phyloP scores from a whole-genome alignment of 2,113 vertebrate genomes.

The Ptilonorhynchus violaceus region DNA sequence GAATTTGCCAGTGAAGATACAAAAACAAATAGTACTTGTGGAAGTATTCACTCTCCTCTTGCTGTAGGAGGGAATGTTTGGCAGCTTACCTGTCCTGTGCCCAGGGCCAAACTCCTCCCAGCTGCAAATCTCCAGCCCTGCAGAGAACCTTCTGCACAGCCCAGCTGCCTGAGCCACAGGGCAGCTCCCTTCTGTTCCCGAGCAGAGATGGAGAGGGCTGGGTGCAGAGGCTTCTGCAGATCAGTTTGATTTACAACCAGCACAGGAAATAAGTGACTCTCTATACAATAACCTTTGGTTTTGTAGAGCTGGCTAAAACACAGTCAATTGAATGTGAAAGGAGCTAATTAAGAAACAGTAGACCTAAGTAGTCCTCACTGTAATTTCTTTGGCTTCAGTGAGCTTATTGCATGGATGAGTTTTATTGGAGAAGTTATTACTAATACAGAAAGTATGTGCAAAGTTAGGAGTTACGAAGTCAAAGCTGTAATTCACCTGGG shows the following conservation, averaged over 20 bases:
- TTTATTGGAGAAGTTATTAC: conserved; percentile 12
- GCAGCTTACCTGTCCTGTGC: background rate
- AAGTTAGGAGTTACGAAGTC: background rate
- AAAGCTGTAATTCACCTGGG: background rate
- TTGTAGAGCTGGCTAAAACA: conserved; percentile 7
- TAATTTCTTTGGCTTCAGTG: conserved; percentile 38
- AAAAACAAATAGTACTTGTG: background rate
- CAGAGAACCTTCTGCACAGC: conserved; percentile 5
- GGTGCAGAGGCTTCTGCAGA: background rate
- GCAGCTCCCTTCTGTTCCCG: background rate
- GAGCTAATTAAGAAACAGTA: conserved; percentile 34
- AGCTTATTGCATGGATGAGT: conserved; percentile 34
- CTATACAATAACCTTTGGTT: conserved; percentile 9
- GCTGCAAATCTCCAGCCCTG: background rate
- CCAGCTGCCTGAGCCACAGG: background rate
- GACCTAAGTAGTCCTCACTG: background rate
- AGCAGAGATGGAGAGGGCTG: background rate
- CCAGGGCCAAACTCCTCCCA: background rate
- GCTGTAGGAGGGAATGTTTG: background rate
- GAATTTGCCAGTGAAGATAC: background rate
- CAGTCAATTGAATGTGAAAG: conserved; percentile 33
- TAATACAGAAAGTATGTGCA: background rate
- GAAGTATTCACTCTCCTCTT: background rate
- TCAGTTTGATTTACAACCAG: background rate
- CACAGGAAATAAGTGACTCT: background rate